phyloP scores from a whole-genome alignment of 2,113 vertebrate species.

The Girardinichthys multiradiatus region DNA sequence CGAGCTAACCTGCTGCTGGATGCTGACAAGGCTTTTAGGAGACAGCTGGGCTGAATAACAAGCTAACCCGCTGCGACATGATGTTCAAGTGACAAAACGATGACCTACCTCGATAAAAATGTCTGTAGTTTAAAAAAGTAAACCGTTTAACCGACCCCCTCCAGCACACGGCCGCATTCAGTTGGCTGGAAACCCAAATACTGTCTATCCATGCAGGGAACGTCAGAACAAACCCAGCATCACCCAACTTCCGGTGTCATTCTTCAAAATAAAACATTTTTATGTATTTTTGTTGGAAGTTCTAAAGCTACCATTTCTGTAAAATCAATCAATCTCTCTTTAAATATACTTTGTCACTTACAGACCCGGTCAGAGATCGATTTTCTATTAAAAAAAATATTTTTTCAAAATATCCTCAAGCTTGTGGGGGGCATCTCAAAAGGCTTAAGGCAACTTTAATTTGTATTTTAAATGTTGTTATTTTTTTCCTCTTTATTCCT shows the following conservation, averaged over 20 bases:
- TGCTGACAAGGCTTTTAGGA: conserved; percentile 41
- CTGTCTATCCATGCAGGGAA: conserved; percentile 9
- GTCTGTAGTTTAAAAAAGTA: conserved; percentile 13
- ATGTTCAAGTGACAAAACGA: neutral
- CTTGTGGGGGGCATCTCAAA: no score
- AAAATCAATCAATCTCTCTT: no score
- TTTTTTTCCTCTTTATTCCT: no score
- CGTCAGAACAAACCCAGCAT: neutral
- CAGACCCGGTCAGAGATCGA: no score
- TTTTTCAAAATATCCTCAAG: no score
- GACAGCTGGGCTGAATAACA: conserved; percentile 29
- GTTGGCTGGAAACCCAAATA: conserved; percentile 42
- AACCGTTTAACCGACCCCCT: conserved; percentile 31
- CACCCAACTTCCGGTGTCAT: conserved; percentile 7
- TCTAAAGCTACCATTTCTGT: no score
- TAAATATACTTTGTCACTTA: no score
- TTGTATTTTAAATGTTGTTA: no score
- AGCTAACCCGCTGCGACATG: conserved; percentile 30
- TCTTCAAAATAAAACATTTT: conserved; percentile 51
- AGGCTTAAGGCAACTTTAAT: no score
- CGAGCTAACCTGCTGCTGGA: conserved; percentile 34
- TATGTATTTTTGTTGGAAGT: neutral
- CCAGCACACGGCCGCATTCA: conserved; percentile 40
- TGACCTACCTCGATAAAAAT: conserved; percentile 53
- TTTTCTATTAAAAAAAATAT: no score